phyloP scores from a whole-genome alignment of 1,140 invertebrate genomes.

The Schlechtendalia chinensis region DNA sequence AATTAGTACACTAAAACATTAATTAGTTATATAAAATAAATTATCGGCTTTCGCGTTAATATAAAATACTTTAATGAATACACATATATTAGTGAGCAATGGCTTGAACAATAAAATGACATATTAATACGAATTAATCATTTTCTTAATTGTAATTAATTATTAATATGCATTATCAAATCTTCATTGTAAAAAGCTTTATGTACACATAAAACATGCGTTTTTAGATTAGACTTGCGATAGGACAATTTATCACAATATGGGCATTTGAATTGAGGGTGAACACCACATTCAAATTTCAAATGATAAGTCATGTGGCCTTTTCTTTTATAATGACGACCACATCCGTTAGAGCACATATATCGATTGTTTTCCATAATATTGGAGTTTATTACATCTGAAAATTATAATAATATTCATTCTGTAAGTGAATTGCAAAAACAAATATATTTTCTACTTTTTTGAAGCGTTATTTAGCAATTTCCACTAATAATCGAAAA shows the following conservation, averaged over 20 bases:
- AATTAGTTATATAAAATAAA: no score
- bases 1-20: no score
- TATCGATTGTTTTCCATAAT: not conserved
- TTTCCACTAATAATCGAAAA: not conserved
- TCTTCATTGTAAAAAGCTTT: not conserved
- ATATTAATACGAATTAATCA: no score
- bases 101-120: no score
- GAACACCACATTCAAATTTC: constrained; percentile 60
- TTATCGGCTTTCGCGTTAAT: no score
- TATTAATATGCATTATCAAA: not conserved
- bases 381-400: not conserved
- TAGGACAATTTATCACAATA: constrained; percentile 57
- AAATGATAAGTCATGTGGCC: constrained; percentile 58
- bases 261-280: constrained; percentile 58
- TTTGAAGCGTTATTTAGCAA: not conserved
- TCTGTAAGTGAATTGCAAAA: not conserved
- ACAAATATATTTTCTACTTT: not conserved
- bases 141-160: not conserved
- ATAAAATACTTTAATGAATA: no score
- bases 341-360: constrained; percentile 56
- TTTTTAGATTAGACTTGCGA: constrained; percentile 40
- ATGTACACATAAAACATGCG: constrained; percentile 1
- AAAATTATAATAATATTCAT: not conserved
- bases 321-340: constrained; percentile 52
- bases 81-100: no score